Evolutionary conservation across 2,113 vertebrate species (phyloP), one percentile per base, ranked within the genome.

Genomic region (Centropus bengalensis): DNA sequence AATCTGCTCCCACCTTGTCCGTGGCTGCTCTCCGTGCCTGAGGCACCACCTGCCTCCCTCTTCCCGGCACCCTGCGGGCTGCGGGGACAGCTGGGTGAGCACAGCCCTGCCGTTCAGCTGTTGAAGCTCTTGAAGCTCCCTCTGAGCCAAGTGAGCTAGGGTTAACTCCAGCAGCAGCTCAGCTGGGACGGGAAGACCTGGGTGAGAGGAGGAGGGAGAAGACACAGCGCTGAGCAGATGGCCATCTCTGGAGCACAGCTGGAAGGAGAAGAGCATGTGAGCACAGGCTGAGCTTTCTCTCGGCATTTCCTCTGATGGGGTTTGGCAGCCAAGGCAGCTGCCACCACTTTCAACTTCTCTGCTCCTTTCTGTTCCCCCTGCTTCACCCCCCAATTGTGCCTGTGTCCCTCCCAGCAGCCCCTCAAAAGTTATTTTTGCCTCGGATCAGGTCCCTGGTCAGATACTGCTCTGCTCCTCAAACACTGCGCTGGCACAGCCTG

Each of bases 81-180:
- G 0, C 27, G 42, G 33, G 47, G 49, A 10, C 68, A 84, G 38
- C 22, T 44, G 66, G 32, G 33, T 52, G 52, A 71, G 66, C 18
- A 71, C 19, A 84, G 64, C 36, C 8, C 26, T 6, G 3, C 5
- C 36, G 62, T 42, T 38, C 23, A 84, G 51, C 79, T 80, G 20
- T 8, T 69, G 71, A 66, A 69, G 38, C 21, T n/a, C 83, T 66
- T 51, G 64, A 51, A 26, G 51, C 17, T 58, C 33, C 30, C 56
- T 78, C 54, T 69, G 62, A 68, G 56, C 28, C 70, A 58, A 23
- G 54, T 45, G 78, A 91, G 78, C 28, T 20, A 23, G 47, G 33
- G 84, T 92, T 96, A 95, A 92, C 69, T 89, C 45, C 62, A 84
- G 69, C 81, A 84, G 77, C 84, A 87, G 81, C 84, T 89, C 89